Evolutionary conservation across 2,888 invertebrate species (phyloP).

Genomic region (Autographa pulchrina): DNA sequence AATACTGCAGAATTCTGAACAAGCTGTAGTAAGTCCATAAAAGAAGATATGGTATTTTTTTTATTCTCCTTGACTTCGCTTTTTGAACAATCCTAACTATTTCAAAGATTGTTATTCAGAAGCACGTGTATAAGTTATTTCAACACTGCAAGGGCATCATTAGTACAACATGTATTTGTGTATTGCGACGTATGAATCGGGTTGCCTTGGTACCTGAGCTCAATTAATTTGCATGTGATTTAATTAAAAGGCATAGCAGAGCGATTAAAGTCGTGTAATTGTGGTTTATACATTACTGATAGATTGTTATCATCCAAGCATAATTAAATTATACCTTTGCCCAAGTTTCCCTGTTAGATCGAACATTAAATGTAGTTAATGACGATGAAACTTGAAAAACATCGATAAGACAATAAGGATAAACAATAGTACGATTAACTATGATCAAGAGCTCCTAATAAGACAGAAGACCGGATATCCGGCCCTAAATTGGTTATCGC

Average conservation of each 20-base stretch:
- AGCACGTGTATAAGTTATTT: slow-evolving; percentile 31
- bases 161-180: slow-evolving; percentile 26
- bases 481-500: slow-evolving; percentile 35
- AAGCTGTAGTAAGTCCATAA: not conserved
- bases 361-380: slow-evolving; percentile 9
- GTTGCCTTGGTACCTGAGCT: slow-evolving; percentile 43
- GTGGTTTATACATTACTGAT: slow-evolving; percentile 20
- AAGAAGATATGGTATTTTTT: not conserved
- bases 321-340: not conserved
- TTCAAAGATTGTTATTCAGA: not conserved
- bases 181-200: slow-evolving; percentile 37
- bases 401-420: not conserved
- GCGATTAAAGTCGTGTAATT: slow-evolving; percentile 24
- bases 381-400: not conserved
- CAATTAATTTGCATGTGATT: slow-evolving; percentile 53
- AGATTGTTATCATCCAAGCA: slow-evolving; percentile 3
- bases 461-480: slow-evolving; percentile 32
- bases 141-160: slow-evolving; percentile 50
- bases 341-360: not conserved
- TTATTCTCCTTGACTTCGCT: not conserved
- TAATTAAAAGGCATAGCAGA: slow-evolving; percentile 36
- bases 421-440: not conserved
- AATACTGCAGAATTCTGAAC: not conserved
- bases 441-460: slow-evolving; percentile 20
- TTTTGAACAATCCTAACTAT: not conserved